These are phyloP conservation scores for Gila robusta DNA, from an alignment of 2,797 vertebrate genomes.

Conservation along the genomic window DNA sequence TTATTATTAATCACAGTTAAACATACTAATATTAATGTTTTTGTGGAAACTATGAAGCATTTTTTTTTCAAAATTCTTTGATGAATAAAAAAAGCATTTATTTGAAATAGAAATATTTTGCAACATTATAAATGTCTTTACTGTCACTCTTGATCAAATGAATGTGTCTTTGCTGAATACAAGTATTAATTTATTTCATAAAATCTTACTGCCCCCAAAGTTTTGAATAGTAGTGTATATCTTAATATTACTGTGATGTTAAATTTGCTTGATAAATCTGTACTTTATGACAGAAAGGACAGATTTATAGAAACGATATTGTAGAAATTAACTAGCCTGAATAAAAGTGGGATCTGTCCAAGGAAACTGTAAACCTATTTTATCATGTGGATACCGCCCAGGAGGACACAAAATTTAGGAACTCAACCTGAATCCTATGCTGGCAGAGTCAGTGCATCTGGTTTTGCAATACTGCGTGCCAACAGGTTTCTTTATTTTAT, in stretches of 20 bases:
- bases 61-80: not conserved
- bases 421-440: conserved; percentile 23
- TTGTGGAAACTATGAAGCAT: not conserved
- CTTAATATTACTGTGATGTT: not conserved
- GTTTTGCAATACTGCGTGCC: conserved; percentile 26
- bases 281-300: conserved; percentile 39
- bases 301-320: conserved; percentile 25
- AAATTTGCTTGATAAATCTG: conserved; percentile 36
- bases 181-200: not conserved
- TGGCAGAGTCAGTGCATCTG: not conserved
- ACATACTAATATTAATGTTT: not conserved
- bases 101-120: not conserved
- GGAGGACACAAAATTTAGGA: conserved; percentile 22
- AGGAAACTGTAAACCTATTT: conserved; percentile 12
- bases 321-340: conserved; percentile 38
- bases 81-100: not conserved
- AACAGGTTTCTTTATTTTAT: not conserved
- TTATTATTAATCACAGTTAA: not conserved
- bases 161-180: not conserved
- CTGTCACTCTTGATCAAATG: not conserved
- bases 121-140: not conserved
- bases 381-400: not conserved
- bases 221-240: not conserved
- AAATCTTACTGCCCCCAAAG: not conserved
- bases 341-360: conserved; percentile 16